A percentile compares a stretch with the other conserved stretches of the same genome.
Evolutionary conservation across 2,797 vertebrate species (phyloP).

Genomic region (Cottoperca gobio): DNA sequence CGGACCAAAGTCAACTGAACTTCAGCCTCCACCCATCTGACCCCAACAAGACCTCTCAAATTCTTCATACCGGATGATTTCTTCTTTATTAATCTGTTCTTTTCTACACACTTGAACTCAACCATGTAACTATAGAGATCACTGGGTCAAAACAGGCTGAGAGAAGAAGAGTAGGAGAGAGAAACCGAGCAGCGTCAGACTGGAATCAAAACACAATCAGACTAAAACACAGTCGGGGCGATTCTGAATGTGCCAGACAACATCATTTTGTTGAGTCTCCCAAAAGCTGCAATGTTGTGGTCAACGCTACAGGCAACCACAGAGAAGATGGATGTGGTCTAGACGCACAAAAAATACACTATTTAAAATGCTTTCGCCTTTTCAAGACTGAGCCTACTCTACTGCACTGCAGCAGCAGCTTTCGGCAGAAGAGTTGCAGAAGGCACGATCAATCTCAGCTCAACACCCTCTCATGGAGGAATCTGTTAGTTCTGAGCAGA

Average conservation of each 20-base stretch:
- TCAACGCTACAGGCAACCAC: not conserved
- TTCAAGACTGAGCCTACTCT: not conserved
- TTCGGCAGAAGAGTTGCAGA: too few species aligned
- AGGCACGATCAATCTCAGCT: too few species aligned
- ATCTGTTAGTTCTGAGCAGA: too few species aligned
- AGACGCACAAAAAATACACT: constrained; percentile 29
- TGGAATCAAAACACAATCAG: constrained; percentile 30
- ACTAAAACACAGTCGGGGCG: not conserved
- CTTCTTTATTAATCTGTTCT: constrained; percentile 25
- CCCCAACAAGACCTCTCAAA: constrained; percentile 28
- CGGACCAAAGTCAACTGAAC: constrained; percentile 35
- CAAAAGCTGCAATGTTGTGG: not conserved
- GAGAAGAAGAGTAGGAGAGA: not conserved
- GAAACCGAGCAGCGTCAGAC: not conserved
- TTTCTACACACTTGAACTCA: constrained; percentile 38
- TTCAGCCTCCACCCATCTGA: constrained; percentile 33
- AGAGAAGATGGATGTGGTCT: constrained; percentile 15
- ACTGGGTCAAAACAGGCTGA: not conserved
- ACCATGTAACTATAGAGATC: constrained; percentile 23
- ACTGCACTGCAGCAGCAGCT: too few species aligned
- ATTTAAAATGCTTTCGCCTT: not conserved
- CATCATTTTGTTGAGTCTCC: not conserved
- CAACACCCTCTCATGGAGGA: too few species aligned
- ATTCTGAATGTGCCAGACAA: constrained; percentile 6
- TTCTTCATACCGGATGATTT: constrained; percentile 44